These are phyloP conservation scores for Cheilosia grossa DNA, from an alignment of 2,888 invertebrate genomes.

Conservation along the genomic window DNA sequence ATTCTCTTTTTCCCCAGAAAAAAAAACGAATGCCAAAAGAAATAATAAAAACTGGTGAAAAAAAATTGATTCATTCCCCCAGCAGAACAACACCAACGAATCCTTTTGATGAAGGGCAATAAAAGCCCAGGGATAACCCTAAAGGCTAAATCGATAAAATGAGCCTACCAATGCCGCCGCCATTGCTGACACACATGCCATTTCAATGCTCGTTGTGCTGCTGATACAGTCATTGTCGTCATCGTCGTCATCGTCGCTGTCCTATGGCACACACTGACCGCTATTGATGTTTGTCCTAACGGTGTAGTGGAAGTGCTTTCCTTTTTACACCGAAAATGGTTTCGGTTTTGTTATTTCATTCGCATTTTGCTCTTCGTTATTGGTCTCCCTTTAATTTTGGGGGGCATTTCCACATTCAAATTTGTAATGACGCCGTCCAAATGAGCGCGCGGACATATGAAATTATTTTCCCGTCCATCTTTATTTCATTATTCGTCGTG, in stretches of 20 bases:
- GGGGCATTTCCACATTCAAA: slow-evolving; percentile 12
- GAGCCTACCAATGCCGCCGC: slow-evolving; percentile 45
- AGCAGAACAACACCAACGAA: not conserved
- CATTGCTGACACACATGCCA: slow-evolving; percentile 35
- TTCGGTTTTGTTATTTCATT: slow-evolving; percentile 7
- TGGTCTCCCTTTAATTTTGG: slow-evolving; percentile 26
- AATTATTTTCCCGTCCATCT: not conserved
- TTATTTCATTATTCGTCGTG: not conserved
- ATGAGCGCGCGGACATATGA: slow-evolving; percentile 24
- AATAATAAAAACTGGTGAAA: not conserved
- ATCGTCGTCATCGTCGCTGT: slow-evolving; percentile 14
- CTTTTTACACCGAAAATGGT: slow-evolving; percentile 16
- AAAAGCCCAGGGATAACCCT: slow-evolving; percentile 58
- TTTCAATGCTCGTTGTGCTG: slow-evolving; percentile 49
- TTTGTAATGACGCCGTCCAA: slow-evolving; percentile 22
- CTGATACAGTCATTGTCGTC: slow-evolving; percentile 61
- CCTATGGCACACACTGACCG: slow-evolving; percentile 29
- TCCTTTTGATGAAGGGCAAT: slow-evolving; percentile 55
- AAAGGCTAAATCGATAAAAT: slow-evolving; percentile 60
- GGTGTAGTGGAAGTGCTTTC: slow-evolving; percentile 15
- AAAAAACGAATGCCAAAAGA: not conserved
- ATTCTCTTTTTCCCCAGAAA: not conserved
- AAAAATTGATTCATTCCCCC: slow-evolving; percentile 31
- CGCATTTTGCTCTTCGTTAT: not conserved
- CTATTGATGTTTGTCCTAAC: slow-evolving; percentile 54